Conservation (phyloP, 2,888 invertebrate genomes). For the Limnephilus lunatus region DNA sequence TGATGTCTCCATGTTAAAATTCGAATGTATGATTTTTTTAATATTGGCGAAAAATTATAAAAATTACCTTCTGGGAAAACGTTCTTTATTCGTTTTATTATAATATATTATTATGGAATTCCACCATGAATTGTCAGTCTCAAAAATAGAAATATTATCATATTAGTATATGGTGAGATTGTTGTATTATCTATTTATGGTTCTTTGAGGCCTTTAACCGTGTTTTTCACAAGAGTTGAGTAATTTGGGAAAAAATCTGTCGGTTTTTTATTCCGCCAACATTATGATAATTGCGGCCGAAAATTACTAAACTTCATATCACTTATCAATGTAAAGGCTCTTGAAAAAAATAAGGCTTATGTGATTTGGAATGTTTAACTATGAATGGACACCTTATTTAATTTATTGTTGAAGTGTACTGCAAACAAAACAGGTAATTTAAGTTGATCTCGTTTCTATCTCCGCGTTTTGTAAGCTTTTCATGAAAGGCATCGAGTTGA, state of each 20-base stretch:
- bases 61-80: no score
- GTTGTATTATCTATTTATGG: background rate
- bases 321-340: no score
- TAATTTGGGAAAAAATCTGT: background rate
- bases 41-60: no score
- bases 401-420: background rate
- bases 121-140: no score
- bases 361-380: background rate
- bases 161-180: background rate
- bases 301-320: background rate
- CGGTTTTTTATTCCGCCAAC: background rate
- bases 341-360: background rate
- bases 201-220: background rate
- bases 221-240: background rate
- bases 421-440: background rate
- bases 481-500: background rate
- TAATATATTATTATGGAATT: no score
- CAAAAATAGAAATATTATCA: no score
- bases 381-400: background rate
- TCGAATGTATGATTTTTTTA: no score
- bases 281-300: background rate
- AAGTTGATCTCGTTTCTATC: background rate
- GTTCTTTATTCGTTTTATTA: no score
- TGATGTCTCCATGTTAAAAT: no score
- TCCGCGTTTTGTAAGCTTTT: conserved; percentile 5